phyloP scores from a whole-genome alignment of 2,888 invertebrate species.

The Spodoptera littoralis region DNA sequence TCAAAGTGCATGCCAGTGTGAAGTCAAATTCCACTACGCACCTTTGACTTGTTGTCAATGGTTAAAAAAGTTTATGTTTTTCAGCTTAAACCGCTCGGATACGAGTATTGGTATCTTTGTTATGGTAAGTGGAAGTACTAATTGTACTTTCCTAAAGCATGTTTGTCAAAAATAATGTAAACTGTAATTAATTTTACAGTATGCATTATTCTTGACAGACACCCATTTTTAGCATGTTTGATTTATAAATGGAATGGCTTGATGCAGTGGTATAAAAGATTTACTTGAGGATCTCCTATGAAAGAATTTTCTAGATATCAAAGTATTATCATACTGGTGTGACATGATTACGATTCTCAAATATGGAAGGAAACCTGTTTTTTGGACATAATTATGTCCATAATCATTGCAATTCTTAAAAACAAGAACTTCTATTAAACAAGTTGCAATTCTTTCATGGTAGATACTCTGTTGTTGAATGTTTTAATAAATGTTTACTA shows the following conservation, averaged over 20 bases:
- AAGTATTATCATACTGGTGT: too few species aligned
- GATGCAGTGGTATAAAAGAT: slow-evolving; percentile 39
- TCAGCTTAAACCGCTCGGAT: slow-evolving; percentile 86
- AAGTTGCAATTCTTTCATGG: slow-evolving; percentile 36
- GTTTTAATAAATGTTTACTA: slow-evolving; percentile 14
- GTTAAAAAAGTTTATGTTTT: slow-evolving; percentile 87
- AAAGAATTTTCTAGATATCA: slow-evolving; percentile 23
- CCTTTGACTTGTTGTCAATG: slow-evolving; percentile 65
- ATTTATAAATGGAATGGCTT: slow-evolving; percentile 63
- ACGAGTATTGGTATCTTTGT: slow-evolving; percentile 84
- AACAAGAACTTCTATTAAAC: too few species aligned
- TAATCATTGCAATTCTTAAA: too few species aligned
- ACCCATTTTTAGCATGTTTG: slow-evolving; percentile 59
- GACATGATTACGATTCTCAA: too few species aligned
- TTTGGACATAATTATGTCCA: too few species aligned
- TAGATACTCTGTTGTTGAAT: slow-evolving; percentile 15
- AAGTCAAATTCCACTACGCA: slow-evolving; percentile 53
- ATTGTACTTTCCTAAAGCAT: slow-evolving; percentile 79
- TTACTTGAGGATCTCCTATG: slow-evolving; percentile 22
- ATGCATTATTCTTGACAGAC: slow-evolving; percentile 63
- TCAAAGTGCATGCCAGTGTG: slow-evolving; percentile 65
- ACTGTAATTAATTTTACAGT: background rate
- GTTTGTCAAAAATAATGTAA: slow-evolving; percentile 67
- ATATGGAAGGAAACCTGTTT: too few species aligned
- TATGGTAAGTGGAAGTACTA: slow-evolving; percentile 87